Evolutionary conservation across 1,140 invertebrate genomes (phyloP), one percentile per base, ranked within the genome.

Genomic region (Coelopa frigida): DNA sequence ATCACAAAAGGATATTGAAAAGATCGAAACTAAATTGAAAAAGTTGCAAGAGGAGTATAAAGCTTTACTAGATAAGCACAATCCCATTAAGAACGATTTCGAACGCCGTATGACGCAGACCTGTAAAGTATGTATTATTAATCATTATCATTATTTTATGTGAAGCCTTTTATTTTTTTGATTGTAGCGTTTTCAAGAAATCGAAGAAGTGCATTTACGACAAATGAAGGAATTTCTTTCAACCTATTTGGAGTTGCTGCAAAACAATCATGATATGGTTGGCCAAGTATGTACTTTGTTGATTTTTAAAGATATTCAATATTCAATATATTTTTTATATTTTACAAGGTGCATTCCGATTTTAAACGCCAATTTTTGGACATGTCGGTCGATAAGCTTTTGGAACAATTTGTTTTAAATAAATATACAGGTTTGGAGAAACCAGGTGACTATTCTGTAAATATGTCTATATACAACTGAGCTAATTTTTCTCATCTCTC

Each of bases 221-320:
- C 89, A 94, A 67, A 95, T 97, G 90, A 94, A 94, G 68, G 87
- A 94, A 54, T 96, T 95, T 76, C 77, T 96, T 36, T 87, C 87
- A 59, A 82, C 81, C 15, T 97, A 94, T 73, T 81, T 85, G 41
- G 84, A 91, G 61, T 81, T 93, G 44, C 77, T 93, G 48, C 85
- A 92, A 67, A 84, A 83, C 59, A 90, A 92, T 70, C 89, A 94
- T 73, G 85, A 87, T 52, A 77, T 90, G 59, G 84, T 93, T 65
- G 89, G 89, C 33, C 80, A 83, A 67, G 81, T 80, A 60, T 14
- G 35, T 39, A n/a, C n/a, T 45, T 32, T 33, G 4, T 12, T 44
- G 41, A 8, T 41, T 4, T n/a, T 41, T 35, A 18, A 35, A 12
- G 8, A 35, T 10, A n/a, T 21, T 21, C 29, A 18, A 4, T 26